Evolutionary conservation across 1,140 invertebrate genomes (phyloP).

Genomic region (Antheraea mylitta): DNA sequence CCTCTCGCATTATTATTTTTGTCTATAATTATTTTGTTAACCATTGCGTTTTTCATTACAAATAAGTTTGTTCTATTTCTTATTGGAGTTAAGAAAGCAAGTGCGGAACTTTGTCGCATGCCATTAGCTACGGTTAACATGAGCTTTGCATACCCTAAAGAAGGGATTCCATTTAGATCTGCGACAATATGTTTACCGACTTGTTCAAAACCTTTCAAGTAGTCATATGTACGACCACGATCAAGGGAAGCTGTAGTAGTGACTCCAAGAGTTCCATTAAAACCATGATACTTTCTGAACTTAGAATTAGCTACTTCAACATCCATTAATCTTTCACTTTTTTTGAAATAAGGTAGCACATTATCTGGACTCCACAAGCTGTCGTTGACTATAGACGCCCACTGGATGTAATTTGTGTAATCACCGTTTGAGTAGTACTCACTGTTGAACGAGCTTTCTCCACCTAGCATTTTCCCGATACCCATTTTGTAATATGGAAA

Average conservation of each 20-base stretch:
- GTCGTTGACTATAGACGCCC: slow-evolving; percentile 46
- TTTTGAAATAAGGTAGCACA: neutral
- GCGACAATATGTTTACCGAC: slow-evolving; percentile 21
- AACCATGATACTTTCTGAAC: neutral
- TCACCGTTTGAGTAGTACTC: slow-evolving; percentile 85
- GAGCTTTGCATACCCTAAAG: slow-evolving; percentile 16
- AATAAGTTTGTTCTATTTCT: slow-evolving; percentile 74
- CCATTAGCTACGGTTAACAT: slow-evolving; percentile 79
- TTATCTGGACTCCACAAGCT: slow-evolving; percentile 81
- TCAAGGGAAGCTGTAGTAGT: too few species aligned
- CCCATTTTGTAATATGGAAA: slow-evolving; percentile 81
- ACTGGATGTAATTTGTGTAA: slow-evolving; percentile 36
- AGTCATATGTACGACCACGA: neutral
- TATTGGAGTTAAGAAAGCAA: slow-evolving; percentile 77
- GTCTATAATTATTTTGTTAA: slow-evolving; percentile 81
- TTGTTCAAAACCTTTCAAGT: slow-evolving; percentile 25
- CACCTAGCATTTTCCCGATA: slow-evolving; percentile 84
- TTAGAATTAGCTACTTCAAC: neutral
- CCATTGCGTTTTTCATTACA: slow-evolving; percentile 26
- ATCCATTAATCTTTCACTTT: neutral
- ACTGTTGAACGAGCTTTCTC: slow-evolving; percentile 85
- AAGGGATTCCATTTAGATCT: slow-evolving; percentile 22
- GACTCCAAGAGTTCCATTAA: too few species aligned
- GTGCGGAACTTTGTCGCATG: slow-evolving; percentile 77
- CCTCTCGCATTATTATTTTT: slow-evolving; percentile 61